Percentiles rank a stretch among this genome's conserved stretches.
Conservation (phyloP, 2,797 vertebrate species). For the Lithobates pipiens region DNA sequence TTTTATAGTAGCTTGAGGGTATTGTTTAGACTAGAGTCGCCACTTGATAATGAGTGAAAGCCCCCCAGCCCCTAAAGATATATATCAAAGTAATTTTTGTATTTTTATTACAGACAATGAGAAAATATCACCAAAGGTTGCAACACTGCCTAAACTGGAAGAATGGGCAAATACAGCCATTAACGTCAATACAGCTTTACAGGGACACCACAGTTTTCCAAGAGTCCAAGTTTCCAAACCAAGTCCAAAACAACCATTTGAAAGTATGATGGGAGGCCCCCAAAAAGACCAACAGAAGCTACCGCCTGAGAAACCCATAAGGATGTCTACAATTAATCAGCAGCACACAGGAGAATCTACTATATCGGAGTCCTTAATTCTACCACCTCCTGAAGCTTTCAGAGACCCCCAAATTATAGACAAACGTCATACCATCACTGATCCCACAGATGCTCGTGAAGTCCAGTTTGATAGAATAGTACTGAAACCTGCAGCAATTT, state of each 20-base stretch:
- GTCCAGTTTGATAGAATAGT: not conserved
- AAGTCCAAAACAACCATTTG: not conserved
- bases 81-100: not conserved
- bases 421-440: slow-evolving; percentile 47
- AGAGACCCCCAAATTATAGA: slow-evolving; percentile 62
- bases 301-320: slow-evolving; percentile 40
- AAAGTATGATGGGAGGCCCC: not conserved
- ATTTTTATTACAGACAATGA: slow-evolving; percentile 32
- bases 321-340: slow-evolving; percentile 35
- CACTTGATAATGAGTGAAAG: not conserved
- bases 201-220: slow-evolving; percentile 67
- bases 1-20: not conserved
- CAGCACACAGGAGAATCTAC: not conserved
- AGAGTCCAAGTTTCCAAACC: slow-evolving; percentile 59
- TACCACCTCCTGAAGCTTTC: slow-evolving; percentile 70
- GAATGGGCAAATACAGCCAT: not conserved
- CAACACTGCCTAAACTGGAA: slow-evolving; percentile 6
- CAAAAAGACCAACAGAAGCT: not conserved
- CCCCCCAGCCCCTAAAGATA: too few relatives aligned
- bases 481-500: not conserved
- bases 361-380: slow-evolving; percentile 42
- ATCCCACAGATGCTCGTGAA: slow-evolving; percentile 47
- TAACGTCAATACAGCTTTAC: slow-evolving; percentile 3
- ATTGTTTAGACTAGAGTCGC: too few relatives aligned
- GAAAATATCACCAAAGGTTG: fast-evolving